These are phyloP conservation scores for Conchocele bisecta DNA, from an alignment of 2,888 invertebrate genomes.

Conservation along the genomic window DNA sequence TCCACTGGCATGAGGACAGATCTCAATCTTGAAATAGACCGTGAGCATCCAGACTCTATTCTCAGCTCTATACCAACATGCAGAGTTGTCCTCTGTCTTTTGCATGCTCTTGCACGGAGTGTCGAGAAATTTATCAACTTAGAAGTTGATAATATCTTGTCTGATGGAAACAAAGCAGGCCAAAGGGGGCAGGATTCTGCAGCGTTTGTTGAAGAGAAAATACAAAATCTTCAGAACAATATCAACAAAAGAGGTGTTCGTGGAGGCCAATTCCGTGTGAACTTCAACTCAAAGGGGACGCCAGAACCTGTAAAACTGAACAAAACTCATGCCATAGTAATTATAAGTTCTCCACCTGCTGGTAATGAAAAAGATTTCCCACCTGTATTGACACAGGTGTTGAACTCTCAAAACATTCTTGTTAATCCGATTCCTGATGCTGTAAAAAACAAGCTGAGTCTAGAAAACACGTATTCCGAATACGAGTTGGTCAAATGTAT, in stretches of 20 bases:
- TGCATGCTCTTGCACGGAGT: not conserved
- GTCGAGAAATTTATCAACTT: not conserved
- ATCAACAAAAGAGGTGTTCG: too few relatives aligned
- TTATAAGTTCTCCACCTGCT: too few relatives aligned
- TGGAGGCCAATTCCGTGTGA: too few relatives aligned
- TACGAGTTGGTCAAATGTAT: not conserved
- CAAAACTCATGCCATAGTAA: too few relatives aligned
- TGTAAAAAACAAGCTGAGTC: not conserved
- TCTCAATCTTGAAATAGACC: not conserved
- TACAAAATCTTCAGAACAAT: too few relatives aligned
- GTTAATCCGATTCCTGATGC: not conserved
- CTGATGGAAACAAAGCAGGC: conserved; percentile 1
- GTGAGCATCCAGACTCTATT: not conserved
- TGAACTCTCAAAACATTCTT: too few relatives aligned
- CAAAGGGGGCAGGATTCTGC: too few relatives aligned
- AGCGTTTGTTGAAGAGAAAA: too few relatives aligned
- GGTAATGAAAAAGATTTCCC: too few relatives aligned
- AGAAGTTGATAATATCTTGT: not conserved
- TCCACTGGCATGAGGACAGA: not conserved
- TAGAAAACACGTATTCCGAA: not conserved
- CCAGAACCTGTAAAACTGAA: too few relatives aligned
- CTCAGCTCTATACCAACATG: not conserved
- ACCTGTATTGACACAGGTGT: too few relatives aligned
- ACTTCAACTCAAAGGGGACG: too few relatives aligned
- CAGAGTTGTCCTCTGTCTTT: not conserved